Conservation (phyloP, 2,888 invertebrate genomes). For the Acleris sparsana region DNA sequence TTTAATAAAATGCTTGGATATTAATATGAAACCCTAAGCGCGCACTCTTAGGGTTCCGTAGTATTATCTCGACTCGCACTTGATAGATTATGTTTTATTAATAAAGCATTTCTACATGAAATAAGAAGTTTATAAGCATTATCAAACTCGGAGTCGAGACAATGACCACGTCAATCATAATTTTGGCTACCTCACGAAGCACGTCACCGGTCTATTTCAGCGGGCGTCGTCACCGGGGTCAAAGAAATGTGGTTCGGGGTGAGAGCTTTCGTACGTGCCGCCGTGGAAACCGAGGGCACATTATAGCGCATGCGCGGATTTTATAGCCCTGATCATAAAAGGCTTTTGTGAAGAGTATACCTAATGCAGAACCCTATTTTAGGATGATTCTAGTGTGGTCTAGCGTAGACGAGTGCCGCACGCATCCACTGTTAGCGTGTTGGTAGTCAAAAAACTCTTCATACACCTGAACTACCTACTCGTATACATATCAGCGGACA, state of each 20-base stretch:
- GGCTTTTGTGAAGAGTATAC: conserved; percentile 21
- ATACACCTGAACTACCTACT: too few species aligned
- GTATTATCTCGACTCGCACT: too few species aligned
- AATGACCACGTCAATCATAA: conserved; percentile 63
- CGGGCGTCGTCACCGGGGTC: conserved; percentile 59
- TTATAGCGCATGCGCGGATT: conserved; percentile 53
- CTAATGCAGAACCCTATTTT: conserved; percentile 13
- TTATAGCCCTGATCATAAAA: conserved; percentile 39
- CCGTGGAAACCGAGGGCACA: conserved; percentile 40
- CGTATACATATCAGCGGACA: too few species aligned
- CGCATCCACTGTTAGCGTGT: too few species aligned
- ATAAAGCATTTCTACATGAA: too few species aligned
- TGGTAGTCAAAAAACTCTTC: too few species aligned
- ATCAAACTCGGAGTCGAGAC: conserved; percentile 45
- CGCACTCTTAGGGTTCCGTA: too few species aligned
- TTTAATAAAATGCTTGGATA: too few species aligned
- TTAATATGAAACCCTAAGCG: too few species aligned
- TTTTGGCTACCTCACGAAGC: conserved; percentile 54
- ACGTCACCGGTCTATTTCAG: conserved; percentile 62
- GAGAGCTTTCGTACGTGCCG: conserved; percentile 65
- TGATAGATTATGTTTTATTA: too few species aligned
- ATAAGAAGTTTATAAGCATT: too few species aligned
- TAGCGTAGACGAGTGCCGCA: too few species aligned
- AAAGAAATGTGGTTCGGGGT: conserved; percentile 61
- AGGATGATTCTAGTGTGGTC: neutral